Base-by-base conservation (phyloP, 2,888 invertebrate genomes). In the Tortrix viridana region DNA sequence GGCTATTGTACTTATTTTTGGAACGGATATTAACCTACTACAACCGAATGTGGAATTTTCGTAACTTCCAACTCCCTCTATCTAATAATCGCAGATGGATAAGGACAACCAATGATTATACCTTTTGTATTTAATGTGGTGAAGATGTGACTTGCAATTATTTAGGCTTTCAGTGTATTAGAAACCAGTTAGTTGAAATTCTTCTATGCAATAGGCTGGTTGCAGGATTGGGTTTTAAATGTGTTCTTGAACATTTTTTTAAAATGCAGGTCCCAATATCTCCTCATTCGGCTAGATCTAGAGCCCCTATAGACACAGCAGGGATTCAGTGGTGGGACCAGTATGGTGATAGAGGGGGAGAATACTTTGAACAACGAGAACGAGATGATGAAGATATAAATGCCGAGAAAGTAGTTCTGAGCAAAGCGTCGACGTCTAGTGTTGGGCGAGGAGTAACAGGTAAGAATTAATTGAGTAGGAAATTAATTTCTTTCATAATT, bases 261-360 rank as follows among this genome's bases (percentile, higher is more conserved):
- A 68, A 66, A 26, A 89, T 89, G 88, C 69, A 73, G 47, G 53
- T 56, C 54, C 62, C 71, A 12, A 80, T 74, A 69, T 78, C 82
- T 6, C 67, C 80, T 22, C 76, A 81, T 66, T 77, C 81, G 7
- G 84, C 91, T 3, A 74, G 91, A 71, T 92, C 89, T 49, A 81
- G 92, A 75, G 83, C 80, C 50, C 92, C 91, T 9, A 80, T 92
- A 59, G 79, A 86, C 62, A 73, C 77, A 68, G 71, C 72, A 22
- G 86, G 83, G 1, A 73, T 81, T 5, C 74, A 64, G 53, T 85
- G 87, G 84, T 92, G 91, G 92, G 76, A 89, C 9, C 71, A 74
- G 1, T 84, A 79, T 47, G 83, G 85, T 14, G 60, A 60, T 22
- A 52, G 50, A 3, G 3, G 41, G 5, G 41, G 41, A 41, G 16